These are phyloP conservation scores for Panurus biarmicus DNA, from an alignment of 2,113 vertebrate species.

Conservation along the genomic window DNA sequence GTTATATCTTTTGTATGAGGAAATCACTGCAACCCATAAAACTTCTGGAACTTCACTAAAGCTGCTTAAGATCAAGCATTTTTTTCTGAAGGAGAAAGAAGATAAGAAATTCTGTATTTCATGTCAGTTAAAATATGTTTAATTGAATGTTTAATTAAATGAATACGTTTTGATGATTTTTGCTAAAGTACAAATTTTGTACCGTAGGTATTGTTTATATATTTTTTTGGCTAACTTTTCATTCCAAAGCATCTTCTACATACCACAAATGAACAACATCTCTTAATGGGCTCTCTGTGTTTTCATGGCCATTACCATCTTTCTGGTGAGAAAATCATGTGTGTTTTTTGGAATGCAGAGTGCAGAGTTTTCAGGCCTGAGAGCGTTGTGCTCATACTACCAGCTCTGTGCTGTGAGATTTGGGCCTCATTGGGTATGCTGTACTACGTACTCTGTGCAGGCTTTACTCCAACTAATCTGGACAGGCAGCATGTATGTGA, in stretches of 20 bases:
- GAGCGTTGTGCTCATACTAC: neutral
- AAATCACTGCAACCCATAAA: neutral
- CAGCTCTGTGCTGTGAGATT: neutral
- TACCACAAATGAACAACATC: neutral
- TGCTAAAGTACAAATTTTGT: neutral
- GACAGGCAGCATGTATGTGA: neutral
- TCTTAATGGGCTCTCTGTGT: neutral
- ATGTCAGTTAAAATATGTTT: neutral
- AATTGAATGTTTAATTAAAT: neutral
- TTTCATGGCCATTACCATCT: neutral
- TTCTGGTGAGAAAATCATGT: neutral
- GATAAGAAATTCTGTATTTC: neutral
- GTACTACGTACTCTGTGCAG: neutral
- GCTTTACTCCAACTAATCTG: neutral
- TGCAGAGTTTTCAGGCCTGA: neutral
- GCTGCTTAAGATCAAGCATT: neutral
- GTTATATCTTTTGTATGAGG: neutral
- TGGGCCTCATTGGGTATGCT: neutral
- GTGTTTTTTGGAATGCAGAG: neutral
- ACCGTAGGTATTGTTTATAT: neutral
- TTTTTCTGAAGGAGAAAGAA: neutral
- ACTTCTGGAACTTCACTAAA: neutral
- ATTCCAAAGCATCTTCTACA: neutral
- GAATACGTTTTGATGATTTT: neutral
- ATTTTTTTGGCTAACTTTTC: neutral